Evolutionary conservation across 2,797 vertebrate species (phyloP), one percentile per base, ranked within the genome.

Genomic region (Acestrorhynchus altus): DNA sequence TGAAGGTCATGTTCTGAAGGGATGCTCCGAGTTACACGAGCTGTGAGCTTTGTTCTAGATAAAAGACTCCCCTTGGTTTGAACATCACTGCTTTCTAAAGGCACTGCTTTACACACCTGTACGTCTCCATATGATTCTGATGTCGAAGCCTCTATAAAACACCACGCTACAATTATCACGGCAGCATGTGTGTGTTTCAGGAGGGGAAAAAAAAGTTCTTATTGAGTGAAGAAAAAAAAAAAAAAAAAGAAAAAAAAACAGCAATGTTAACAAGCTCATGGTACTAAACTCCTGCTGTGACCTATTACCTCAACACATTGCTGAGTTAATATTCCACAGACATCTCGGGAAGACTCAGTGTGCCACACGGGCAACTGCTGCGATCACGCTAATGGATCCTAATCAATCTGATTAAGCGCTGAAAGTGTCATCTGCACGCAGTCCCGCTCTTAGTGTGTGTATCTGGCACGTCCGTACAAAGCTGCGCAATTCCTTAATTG

Each of bases 191-290:
- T 16, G 68, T 20, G 35, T 72, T 77, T 24, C 20, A 18, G 40
- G 8, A 12, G 11, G 22, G 3, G 26, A 31, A 28, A n/a, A 49
- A 31, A 26, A 28, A 49, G 40, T 68, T 52, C 67, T 78, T 70
- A 65, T 60, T 73, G 78, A 78, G 22, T 75, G 56, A 57, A 78
- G 64, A 35, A 61, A 54, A 77, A 74, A 24, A 78, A 68, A 35
- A 61, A 54, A 77, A 74, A 24, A n/a, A n/a, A n/a, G n/a, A n/a
- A 78, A 68, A 35, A 61, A 54, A 77, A 74, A 24, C 8, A 82
- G 77, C 31, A 51, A 76, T 49, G 70, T 82, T 83, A 85, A 85
- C 77, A 70, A 78, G 82, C 84, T 80, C 49, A 26, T 70, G 78
- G 70, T 46, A 68, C 39, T 67, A 72, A 78, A 54, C 66, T 76